Percentiles rank a stretch among this genome's conserved stretches.
Conservation (phyloP, 2,797 vertebrate species). For the Phalloptychus januarius region DNA sequence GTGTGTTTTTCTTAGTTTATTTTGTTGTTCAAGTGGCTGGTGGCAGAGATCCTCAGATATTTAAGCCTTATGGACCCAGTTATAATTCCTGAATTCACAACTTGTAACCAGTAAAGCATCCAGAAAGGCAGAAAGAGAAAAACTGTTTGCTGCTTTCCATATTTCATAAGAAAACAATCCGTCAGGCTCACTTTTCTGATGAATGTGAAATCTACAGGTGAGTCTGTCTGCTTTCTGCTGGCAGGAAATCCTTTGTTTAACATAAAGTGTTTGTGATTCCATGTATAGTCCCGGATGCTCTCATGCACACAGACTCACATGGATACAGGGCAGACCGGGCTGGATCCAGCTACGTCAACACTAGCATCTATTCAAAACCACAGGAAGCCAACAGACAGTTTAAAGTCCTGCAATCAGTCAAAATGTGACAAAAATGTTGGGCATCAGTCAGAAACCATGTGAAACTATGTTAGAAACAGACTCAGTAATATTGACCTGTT, state of each 20-base stretch:
- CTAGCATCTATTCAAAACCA: constrained; percentile 19
- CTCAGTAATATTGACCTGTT: background rate
- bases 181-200: constrained; percentile 22
- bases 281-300: constrained; percentile 29
- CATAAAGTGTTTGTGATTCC: constrained; percentile 55
- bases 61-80: background rate
- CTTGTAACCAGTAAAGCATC: background rate
- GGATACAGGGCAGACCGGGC: constrained; percentile 26
- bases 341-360: constrained; percentile 10
- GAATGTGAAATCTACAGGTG: constrained; percentile 59
- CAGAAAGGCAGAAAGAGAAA: background rate
- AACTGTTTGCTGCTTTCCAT: background rate
- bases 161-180: constrained; percentile 25
- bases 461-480: background rate
- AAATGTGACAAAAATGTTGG: background rate
- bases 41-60: background rate
- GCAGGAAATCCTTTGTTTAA: constrained; percentile 78
- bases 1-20: background rate
- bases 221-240: constrained; percentile 42
- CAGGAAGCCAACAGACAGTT: constrained; percentile 42
- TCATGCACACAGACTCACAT: constrained; percentile 4
- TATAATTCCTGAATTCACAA: background rate
- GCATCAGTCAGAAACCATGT: background rate
- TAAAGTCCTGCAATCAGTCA: constrained; percentile 11
- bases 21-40: background rate